Evolutionary conservation across 1,140 invertebrate species (phyloP), one percentile per base, ranked within the genome.

Genomic region (Cydia amplana): DNA sequence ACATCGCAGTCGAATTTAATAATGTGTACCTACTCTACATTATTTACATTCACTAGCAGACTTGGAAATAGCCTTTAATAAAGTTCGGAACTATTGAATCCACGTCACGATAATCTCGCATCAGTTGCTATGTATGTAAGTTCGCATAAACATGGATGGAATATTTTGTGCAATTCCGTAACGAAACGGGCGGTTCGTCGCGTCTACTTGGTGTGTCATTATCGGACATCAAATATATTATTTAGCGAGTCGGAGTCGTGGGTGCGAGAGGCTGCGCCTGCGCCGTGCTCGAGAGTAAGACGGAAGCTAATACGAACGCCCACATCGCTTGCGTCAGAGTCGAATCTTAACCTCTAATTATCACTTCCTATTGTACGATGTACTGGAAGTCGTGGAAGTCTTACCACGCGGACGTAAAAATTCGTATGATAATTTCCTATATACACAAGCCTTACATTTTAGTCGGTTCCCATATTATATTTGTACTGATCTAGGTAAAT

Each of bases 271-370:
- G 65, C 65, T 70, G 32, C 1, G 28, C 0, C 65, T 1, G 65
- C 65, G 46, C 72, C 28, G 40, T 51, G 46, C 72, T 73, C 25
- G 72, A 46, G 60, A 74, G 49, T 76, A 55, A 81, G 51, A 78
- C 78, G 80, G 80, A 81, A 81, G 79, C 36, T n/a, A 67, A 36
- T 75, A 75, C 75, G 73, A 23, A 55, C 79, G 73, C 77, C 75
- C 73, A 80, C 79, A 70, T 46, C 74, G 74, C 77, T 81, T 79
- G 77, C 77, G 77, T 81, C 79, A 81, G 65, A 73, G 60, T 74
- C 73, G 49, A 76, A 73, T 51, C 72, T 51, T 25, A 73, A 46
- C 40, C 72, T 51, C 72, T 51, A 46, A 51, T 46, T 46, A 51
- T 32, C 72, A 73, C 72, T 73, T 73, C 72, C 72, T 73, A 73